Evolutionary conservation across 2,888 invertebrate genomes (phyloP).

Genomic region (Andrena minutula): DNA sequence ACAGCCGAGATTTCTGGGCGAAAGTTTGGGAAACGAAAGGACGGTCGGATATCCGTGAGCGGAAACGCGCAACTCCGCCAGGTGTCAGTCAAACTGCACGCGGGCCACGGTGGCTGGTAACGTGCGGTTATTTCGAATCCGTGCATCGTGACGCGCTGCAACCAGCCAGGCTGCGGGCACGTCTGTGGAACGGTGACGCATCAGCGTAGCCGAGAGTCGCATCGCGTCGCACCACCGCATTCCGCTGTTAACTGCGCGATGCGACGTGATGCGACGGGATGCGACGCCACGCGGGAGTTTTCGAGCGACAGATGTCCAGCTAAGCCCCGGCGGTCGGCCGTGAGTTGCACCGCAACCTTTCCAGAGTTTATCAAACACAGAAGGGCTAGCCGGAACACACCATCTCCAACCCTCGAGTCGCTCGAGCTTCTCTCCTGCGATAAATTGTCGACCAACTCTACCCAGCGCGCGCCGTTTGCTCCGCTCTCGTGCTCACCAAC

Average conservation of each 20-base stretch:
- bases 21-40: not conserved
- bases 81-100: constrained; percentile 36
- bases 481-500: not conserved
- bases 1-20: not conserved
- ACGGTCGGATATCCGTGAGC: not conserved
- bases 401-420: not conserved
- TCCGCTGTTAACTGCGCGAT: constrained; percentile 35
- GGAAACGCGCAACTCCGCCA: constrained; percentile 31
- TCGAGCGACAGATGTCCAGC: constrained; percentile 57
- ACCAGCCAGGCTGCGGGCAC: constrained; percentile 4
- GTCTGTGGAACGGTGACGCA: constrained; percentile 10
- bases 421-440: not conserved
- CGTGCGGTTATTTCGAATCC: constrained; percentile 55
- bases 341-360: constrained; percentile 6
- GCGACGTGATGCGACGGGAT: no score
- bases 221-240: constrained; percentile 29
- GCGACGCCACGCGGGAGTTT: constrained; percentile 25
- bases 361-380: constrained; percentile 35
- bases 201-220: constrained; percentile 12
- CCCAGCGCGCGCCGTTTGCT: no score
- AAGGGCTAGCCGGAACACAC: not conserved
- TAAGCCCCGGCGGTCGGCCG: constrained; percentile 35
- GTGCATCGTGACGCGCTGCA: constrained; percentile 1
- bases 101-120: not conserved
- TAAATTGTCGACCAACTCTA: not conserved